These are phyloP conservation scores for Esox niger DNA, from an alignment of 2,113 vertebrate species.

Conservation along the genomic window DNA sequence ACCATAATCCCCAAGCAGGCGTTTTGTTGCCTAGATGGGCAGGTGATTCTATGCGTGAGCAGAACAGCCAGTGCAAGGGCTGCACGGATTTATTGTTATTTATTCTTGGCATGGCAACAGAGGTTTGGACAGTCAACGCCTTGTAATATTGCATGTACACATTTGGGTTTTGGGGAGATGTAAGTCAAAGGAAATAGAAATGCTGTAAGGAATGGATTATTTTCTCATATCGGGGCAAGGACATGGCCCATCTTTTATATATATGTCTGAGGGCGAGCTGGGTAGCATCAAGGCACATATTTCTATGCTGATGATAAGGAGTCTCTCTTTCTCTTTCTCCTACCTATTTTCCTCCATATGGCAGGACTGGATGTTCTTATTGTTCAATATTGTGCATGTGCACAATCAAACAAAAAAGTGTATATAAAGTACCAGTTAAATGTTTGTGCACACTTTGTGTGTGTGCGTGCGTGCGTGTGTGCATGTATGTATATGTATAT, in stretches of 20 bases:
- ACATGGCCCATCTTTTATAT: constrained; percentile 25
- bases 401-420: constrained; percentile 40
- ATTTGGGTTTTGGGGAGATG: constrained; percentile 60
- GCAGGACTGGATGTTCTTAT: constrained; percentile 27
- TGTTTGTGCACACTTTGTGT: no score
- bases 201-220: constrained; percentile 46
- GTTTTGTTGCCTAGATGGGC: constrained; percentile 73
- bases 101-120: constrained; percentile 67
- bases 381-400: constrained; percentile 7
- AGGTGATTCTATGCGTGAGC: constrained; percentile 73
- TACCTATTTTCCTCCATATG: constrained; percentile 6
- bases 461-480: no score
- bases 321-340: no score
- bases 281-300: constrained; percentile 28
- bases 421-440: no score
- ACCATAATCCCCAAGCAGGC: constrained; percentile 78
- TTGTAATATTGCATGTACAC: constrained; percentile 67
- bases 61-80: constrained; percentile 66
- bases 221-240: constrained; percentile 51
- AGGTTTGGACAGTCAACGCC: constrained; percentile 61
- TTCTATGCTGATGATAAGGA: constrained; percentile 43
- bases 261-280: constrained; percentile 37
- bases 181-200: constrained; percentile 58
- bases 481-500: no score
- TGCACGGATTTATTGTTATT: constrained; percentile 69